These are phyloP conservation scores for Microcaecilia unicolor DNA, from an alignment of 2,797 vertebrate genomes.

Conservation along the genomic window DNA sequence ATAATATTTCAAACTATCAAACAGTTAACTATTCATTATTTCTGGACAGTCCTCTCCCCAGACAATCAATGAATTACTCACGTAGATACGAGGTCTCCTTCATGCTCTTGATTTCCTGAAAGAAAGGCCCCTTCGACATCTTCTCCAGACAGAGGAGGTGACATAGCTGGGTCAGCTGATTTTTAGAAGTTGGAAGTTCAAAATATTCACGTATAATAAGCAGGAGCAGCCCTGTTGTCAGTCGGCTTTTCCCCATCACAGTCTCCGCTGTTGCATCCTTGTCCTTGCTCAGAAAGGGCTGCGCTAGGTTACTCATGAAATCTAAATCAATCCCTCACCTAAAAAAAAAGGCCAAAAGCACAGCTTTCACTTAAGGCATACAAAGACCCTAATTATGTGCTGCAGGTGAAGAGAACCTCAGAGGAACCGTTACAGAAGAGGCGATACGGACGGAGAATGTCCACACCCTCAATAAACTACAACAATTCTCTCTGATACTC, in stretches of 20 bases:
- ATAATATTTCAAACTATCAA: too few species aligned
- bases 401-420: too few species aligned
- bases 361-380: background rate
- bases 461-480: too few species aligned
- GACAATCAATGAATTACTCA: too few species aligned
- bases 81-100: background rate
- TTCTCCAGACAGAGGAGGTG: slow-evolving; percentile 44
- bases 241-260: slow-evolving; percentile 21
- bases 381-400: too few species aligned
- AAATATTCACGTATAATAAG: background rate
- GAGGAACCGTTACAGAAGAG: too few species aligned
- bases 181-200: fast-evolving
- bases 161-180: slow-evolving; percentile 38
- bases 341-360: background rate
- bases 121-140: slow-evolving; percentile 1
- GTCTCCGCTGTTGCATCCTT: background rate
- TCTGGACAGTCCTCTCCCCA: too few species aligned
- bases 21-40: too few species aligned
- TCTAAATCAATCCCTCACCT: slow-evolving; percentile 60
- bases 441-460: too few species aligned
- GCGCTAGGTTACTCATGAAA: slow-evolving; percentile 25
- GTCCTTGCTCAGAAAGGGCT: slow-evolving; percentile 24
- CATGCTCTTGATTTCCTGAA: slow-evolving; percentile 32
- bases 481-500: too few species aligned
- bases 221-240: slow-evolving; percentile 58